Evolutionary conservation across 2,888 invertebrate species (phyloP), one percentile per base, ranked within the genome.

Genomic region (Listrodromus nycthemerus): DNA sequence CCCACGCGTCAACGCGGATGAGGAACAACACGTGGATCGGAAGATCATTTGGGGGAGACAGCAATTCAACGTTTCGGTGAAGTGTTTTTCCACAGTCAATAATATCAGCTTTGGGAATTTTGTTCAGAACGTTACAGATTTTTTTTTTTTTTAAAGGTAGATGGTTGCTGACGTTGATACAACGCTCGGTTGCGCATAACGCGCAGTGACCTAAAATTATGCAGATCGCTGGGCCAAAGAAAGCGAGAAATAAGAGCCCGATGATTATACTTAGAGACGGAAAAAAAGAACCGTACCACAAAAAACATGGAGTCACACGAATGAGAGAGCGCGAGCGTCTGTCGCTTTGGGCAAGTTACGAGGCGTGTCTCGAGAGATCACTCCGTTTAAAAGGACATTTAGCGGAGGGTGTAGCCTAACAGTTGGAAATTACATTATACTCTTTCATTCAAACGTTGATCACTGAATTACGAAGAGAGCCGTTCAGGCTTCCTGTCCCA

Each of bases 381-480:
- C 55, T 67, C 67, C 85, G 82, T 81, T 86, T 85, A 86, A 86
- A 86, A 86, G 85, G 85, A 84, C 82, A 86, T 86, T 86, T 86
- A 78, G 78, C 37, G 27, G 10, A 55, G 58, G 10, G 45, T 7
- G 55, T 5, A 21, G 69, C 55, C 52, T 65, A 58, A 65, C 70
- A 45, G 41, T 50, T 61, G 58, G 30, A 76, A 73, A 83, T 73
- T 65, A 73, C 70, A 45, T 80, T 74, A 50, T 27, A 70, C 65
- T 45, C 65, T 71, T 50, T 75, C 66, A 63, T 81, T 65, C 30
- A 16, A 69, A 30, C 66, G 21, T 37, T 65, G 50, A 78, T 70
- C 63, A 63, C 50, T 70, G 37, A 70, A 78, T 78, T 70, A 65
- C 45, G 33, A 19, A 78, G 58, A 77, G 24, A 16, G 58, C 58